Conservation (phyloP, 2,888 invertebrate genomes). For the Mesodorylaimus sp. region DNA sequence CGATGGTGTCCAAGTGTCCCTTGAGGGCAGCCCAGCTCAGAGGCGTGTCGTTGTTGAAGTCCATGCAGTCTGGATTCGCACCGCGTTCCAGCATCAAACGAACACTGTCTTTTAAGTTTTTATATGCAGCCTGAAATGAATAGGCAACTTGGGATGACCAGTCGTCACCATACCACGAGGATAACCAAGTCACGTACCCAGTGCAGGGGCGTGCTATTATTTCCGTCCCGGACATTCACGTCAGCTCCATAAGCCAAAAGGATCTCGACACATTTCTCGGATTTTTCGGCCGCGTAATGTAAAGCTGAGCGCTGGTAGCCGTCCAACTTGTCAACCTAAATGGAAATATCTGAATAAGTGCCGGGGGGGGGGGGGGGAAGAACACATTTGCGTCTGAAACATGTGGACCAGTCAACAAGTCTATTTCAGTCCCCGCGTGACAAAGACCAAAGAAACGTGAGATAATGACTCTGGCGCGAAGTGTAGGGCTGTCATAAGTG, state of each 20-base stretch:
- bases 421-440: too few species aligned
- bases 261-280: conserved; percentile 23
- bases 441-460: too few species aligned
- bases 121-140: too few species aligned
- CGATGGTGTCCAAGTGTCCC: conserved; percentile 22
- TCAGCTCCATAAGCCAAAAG: conserved; percentile 27
- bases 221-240: conserved; percentile 23
- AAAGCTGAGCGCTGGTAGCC: conserved; percentile 30
- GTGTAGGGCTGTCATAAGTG: background rate
- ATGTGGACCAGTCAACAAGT: too few species aligned
- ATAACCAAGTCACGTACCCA: too few species aligned
- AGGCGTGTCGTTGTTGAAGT: conserved; percentile 29
- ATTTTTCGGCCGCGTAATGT: conserved; percentile 31
- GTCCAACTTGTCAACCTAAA: conserved; percentile 30
- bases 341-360: background rate
- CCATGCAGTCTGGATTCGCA: conserved; percentile 25
- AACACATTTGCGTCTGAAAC: too few species aligned
- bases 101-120: conserved; percentile 26
- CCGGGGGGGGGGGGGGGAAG: background rate
- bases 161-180: too few species aligned
- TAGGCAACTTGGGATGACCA: too few species aligned
- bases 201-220: conserved; percentile 29
- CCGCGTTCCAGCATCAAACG: conserved; percentile 24
- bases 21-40: conserved; percentile 29
- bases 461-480: background rate